These are phyloP conservation scores for Zoanthus gigantus DNA, from an alignment of 92 coral and sea anemone species.

Conservation along the genomic window DNA sequence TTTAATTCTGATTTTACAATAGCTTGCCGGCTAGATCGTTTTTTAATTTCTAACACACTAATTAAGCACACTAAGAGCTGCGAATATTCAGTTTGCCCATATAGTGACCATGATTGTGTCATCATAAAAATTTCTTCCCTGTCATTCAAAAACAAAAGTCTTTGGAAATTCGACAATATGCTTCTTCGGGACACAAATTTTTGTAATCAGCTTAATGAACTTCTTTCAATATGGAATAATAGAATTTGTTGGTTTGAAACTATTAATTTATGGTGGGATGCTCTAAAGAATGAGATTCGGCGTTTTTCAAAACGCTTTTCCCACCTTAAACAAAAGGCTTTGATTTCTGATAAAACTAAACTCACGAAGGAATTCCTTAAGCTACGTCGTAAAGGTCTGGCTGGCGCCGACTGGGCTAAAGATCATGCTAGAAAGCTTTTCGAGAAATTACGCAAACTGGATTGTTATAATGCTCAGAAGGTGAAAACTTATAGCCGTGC, in stretches of 20 bases:
- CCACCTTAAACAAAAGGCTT: neutral
- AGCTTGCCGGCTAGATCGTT: neutral
- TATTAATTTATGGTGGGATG: too few relatives aligned
- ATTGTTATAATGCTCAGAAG: neutral
- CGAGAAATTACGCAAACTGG: neutral
- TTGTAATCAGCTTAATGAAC: neutral
- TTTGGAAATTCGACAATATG: neutral
- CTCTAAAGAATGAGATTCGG: too few relatives aligned
- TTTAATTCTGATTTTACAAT: neutral
- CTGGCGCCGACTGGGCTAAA: neutral
- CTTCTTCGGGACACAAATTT: neutral
- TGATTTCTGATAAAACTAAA: neutral
- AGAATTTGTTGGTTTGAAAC: neutral
- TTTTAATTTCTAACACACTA: neutral
- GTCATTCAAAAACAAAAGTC: neutral
- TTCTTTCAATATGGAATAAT: neutral
- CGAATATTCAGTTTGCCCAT: neutral
- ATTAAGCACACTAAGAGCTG: neutral
- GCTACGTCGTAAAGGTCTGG: neutral
- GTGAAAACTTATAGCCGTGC: too few relatives aligned
- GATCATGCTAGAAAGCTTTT: neutral
- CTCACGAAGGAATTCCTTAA: neutral
- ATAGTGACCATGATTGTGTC: neutral
- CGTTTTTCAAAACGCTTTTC: too few relatives aligned
- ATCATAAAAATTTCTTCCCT: neutral